Evolutionary conservation across 37 sponge, comb jelly and placozoan species (phyloP).

Genomic region (Agelas oroides): DNA sequence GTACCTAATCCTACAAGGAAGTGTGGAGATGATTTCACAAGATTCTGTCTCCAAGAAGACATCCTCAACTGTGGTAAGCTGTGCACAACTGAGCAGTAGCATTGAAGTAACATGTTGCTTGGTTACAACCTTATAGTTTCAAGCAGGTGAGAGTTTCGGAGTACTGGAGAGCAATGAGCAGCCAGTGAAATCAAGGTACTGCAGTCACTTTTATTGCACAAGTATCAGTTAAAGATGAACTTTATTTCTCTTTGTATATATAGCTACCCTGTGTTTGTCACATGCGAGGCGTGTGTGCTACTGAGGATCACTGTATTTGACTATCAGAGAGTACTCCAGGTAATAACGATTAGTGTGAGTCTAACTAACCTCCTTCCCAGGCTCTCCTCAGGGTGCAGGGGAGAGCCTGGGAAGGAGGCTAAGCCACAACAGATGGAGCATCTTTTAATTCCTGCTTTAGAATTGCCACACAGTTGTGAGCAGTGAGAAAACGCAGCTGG

Average conservation of each 20-base stretch:
- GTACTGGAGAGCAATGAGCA: constrained; percentile 11
- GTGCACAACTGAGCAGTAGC: no score
- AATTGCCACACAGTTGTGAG: background rate
- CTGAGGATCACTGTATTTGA: constrained; percentile 43
- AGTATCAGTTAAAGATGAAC: background rate
- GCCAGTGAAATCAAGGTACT: background rate
- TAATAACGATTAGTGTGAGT: constrained; percentile 5
- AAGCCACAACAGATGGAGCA: no score
- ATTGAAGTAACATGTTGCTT: background rate
- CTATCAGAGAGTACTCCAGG: constrained; percentile 40
- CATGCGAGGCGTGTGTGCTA: constrained; percentile 17
- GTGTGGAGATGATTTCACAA: constrained; percentile 21
- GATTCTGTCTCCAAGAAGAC: constrained; percentile 6
- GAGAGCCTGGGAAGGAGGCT: no score
- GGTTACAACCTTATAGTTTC: constrained; percentile 14
- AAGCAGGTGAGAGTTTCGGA: constrained; percentile 49
- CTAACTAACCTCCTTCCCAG: no score
- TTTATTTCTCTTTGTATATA: no score
- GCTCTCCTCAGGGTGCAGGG: no score
- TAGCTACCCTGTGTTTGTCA: constrained; percentile 38
- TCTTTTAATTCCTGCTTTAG: background rate
- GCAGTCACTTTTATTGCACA: background rate
- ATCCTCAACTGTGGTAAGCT: constrained; percentile 32
- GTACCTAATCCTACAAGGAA: constrained; percentile 55
- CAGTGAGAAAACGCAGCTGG: constrained; percentile 14